These are phyloP conservation scores for Neosalanx taihuensis DNA, from an alignment of 2,797 vertebrate species.

Conservation along the genomic window DNA sequence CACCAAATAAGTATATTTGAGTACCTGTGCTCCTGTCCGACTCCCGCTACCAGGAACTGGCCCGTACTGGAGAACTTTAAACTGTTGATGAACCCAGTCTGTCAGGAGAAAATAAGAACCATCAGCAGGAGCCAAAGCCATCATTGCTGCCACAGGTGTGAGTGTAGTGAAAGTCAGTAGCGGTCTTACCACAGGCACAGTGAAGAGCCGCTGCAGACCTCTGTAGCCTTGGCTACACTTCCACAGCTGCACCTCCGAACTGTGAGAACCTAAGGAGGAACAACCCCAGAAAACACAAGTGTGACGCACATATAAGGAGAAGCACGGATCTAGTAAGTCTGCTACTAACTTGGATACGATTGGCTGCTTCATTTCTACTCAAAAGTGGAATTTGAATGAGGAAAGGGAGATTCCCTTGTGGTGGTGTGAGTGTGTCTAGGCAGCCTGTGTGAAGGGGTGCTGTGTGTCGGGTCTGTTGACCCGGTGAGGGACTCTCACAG, in stretches of 20 bases:
- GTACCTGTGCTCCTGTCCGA: constrained; percentile 96
- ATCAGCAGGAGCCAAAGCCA: not conserved
- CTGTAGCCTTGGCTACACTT: constrained; percentile 84
- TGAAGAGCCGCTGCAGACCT: constrained; percentile 79
- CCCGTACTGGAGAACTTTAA: constrained; percentile 89
- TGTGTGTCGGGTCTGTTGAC: not conserved
- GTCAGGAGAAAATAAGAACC: constrained; percentile 12
- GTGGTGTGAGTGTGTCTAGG: not conserved
- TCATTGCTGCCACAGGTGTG: not conserved
- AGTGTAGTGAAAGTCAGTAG: too few species aligned
- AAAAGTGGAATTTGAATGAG: not conserved
- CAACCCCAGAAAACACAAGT: not conserved
- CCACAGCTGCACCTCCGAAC: constrained; percentile 83
- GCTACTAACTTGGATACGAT: not conserved
- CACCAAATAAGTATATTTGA: not conserved
- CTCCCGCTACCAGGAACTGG: constrained; percentile 89
- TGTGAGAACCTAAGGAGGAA: constrained; percentile 83
- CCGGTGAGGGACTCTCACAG: constrained; percentile 58
- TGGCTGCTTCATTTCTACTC: not conserved
- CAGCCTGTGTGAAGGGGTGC: not conserved
- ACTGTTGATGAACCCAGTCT: constrained; percentile 95
- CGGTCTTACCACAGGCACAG: constrained; percentile 83
- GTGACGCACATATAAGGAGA: not conserved
- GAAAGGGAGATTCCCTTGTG: not conserved
- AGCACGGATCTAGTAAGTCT: not conserved